Base-by-base conservation (phyloP, 2,888 invertebrate genomes). In the Nomada fabriciana region DNA sequence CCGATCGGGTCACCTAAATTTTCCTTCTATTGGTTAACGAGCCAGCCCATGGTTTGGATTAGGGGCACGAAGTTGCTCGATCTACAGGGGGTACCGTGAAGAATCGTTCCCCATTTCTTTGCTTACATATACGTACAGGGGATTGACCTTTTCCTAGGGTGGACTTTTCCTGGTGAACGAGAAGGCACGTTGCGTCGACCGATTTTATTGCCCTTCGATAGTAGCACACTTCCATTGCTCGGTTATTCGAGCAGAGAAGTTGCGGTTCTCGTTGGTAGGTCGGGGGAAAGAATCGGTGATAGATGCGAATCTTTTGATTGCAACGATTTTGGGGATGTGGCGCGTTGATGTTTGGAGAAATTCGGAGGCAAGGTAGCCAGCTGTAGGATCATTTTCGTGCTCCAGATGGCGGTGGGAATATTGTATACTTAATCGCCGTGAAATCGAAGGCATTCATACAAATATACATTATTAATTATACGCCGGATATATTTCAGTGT, bases 41-140 rank as follows among this genome's bases (percentile, higher is more conserved):
- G 69, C 7, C 20, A 52, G 53, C 59, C 59, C 59, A 55, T 53
- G 10, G 15, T 5, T 15, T 47, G 13, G 20, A 23, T 50, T 50
- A 69, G 81, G 70, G 70, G 70, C 53, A 57, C 52, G 23, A 59
- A 47, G 76, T 87, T 78, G 72, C 64, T 57, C 73, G 71, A 76
- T 76, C 80, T 87, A 80, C 73, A 15, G 69, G 65, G 76, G 70
- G 63, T 65, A 76, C 78, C 82, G 67, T 87, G 77, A 73, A 86
- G 82, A 86, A 87, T 87, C 76, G 72, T 76, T 77, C 64, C 52
- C 50, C 11, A n/a, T 13, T 50, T 9, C 70, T 13, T 59, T 53
- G 13, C 53, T 42, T 25, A 23, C 10, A 50, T 15, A 47, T 1
- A 11, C 25, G 64, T 52, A 2, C 20, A n/a, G 4, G 29, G 36